Evolutionary conservation across 2,797 vertebrate species (phyloP).

Genomic region (Tapera naevia): DNA sequence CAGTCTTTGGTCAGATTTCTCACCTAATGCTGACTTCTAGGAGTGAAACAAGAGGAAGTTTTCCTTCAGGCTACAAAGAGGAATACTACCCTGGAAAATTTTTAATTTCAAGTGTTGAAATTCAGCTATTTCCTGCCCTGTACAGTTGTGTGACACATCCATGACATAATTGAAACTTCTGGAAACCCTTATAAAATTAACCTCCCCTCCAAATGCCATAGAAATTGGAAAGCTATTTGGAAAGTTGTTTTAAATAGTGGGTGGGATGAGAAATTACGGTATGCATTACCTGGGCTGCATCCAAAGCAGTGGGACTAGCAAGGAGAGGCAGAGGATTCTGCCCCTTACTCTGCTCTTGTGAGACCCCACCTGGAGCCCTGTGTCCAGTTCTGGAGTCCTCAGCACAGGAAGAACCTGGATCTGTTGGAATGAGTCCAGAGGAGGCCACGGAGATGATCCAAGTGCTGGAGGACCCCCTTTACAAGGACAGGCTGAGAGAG

Average conservation of each 20-base stretch:
- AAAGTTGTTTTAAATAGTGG: constrained; percentile 20
- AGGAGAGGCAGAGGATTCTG: no score
- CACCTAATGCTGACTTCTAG: neutral
- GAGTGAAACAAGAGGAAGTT: constrained; percentile 32
- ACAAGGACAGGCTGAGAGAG: no score
- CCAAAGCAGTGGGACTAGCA: no score
- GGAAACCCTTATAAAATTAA: constrained; percentile 54
- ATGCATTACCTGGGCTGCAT: no score
- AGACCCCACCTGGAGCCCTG: no score
- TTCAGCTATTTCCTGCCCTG: constrained; percentile 64
- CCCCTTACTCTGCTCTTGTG: no score
- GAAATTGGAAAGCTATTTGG: constrained; percentile 30
- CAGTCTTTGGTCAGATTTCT: neutral
- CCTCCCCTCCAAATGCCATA: neutral
- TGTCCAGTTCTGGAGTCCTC: no score
- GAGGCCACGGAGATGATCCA: no score
- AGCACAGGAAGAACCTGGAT: no score
- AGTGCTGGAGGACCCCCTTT: no score
- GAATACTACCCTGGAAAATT: constrained; percentile 46
- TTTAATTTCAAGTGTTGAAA: constrained; percentile 73
- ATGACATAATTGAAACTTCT: constrained; percentile 58
- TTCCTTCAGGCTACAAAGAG: constrained; percentile 17
- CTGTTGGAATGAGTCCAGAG: no score
- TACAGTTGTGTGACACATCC: constrained; percentile 28
- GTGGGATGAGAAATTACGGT: neutral